phyloP scores from a whole-genome alignment of 1,140 invertebrate genomes.

The Venturia canescens region DNA sequence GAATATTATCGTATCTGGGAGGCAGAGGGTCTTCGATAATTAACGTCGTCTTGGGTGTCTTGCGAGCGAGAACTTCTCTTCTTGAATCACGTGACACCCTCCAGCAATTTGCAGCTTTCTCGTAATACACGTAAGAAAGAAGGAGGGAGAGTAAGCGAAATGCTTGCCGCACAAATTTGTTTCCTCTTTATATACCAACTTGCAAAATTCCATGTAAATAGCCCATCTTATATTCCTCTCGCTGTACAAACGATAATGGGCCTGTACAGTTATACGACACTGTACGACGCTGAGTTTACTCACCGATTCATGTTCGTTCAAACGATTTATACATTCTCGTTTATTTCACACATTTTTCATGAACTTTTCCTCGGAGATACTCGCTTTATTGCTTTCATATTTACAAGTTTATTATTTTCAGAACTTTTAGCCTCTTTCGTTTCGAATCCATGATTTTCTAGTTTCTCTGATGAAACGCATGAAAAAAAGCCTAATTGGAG shows the following conservation, averaged over 20 bases:
- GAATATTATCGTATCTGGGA: constrained; percentile 13
- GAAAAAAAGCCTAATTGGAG: neutral
- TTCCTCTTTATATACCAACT: neutral
- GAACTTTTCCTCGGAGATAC: no score
- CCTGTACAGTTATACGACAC: neutral
- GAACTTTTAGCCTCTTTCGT: no score
- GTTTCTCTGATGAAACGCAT: neutral
- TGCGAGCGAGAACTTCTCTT: neutral
- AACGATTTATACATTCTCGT: no score
- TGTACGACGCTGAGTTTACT: neutral
- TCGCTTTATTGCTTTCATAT: no score
- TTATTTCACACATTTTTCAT: no score
- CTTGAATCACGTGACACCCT: no score
- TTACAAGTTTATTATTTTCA: no score
- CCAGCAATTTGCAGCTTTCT: no score
- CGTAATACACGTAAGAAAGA: no score
- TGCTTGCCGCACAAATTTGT: neutral
- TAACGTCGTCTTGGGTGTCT: constrained; percentile 17
- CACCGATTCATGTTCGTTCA: no score
- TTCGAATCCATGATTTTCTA: no score
- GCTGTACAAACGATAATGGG: neutral
- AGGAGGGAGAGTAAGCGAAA: neutral
- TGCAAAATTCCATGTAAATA: constrained; percentile 7
- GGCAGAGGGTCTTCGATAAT: neutral
- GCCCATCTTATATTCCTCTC: neutral